These are phyloP conservation scores for Hypocryptadius cinnamomeus DNA, from an alignment of 2,113 vertebrate species.

Conservation along the genomic window DNA sequence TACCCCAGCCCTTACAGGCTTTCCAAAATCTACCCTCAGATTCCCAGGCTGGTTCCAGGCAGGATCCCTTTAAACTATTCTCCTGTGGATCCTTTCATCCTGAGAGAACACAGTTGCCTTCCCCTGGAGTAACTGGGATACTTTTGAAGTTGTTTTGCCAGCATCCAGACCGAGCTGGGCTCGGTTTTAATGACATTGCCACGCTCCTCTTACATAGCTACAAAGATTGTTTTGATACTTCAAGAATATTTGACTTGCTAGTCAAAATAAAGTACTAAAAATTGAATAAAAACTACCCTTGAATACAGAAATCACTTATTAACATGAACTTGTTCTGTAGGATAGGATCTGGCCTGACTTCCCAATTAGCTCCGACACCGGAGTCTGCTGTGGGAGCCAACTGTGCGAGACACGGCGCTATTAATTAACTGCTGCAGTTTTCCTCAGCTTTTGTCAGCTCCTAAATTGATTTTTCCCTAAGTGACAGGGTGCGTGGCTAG, in stretches of 20 bases:
- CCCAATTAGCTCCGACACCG: not conserved
- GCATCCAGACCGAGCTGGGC: not conserved
- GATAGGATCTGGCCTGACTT: not conserved
- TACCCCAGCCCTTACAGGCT: not conserved
- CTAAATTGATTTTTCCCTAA: not conserved
- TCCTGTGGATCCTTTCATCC: not conserved
- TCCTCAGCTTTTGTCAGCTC: not conserved
- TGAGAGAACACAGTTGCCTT: not conserved
- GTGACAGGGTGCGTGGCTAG: accelerated
- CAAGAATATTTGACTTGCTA: not conserved
- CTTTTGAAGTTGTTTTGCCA: constrained; percentile 40
- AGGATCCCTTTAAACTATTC: not conserved
- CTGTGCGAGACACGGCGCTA: not conserved
- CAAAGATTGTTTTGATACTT: constrained; percentile 41
- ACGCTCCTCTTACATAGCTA: not conserved
- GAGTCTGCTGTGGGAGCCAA: not conserved
- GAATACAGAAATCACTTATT: not conserved
- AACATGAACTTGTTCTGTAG: not conserved
- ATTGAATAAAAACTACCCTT: not conserved
- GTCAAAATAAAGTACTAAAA: constrained; percentile 1
- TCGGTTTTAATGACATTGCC: not conserved
- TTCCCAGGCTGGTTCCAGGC: not conserved
- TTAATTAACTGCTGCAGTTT: constrained; percentile 15
- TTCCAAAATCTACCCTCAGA: not conserved
- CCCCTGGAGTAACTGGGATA: not conserved